phyloP scores from a whole-genome alignment of 2,797 vertebrate genomes.

The Macropodus opercularis region DNA sequence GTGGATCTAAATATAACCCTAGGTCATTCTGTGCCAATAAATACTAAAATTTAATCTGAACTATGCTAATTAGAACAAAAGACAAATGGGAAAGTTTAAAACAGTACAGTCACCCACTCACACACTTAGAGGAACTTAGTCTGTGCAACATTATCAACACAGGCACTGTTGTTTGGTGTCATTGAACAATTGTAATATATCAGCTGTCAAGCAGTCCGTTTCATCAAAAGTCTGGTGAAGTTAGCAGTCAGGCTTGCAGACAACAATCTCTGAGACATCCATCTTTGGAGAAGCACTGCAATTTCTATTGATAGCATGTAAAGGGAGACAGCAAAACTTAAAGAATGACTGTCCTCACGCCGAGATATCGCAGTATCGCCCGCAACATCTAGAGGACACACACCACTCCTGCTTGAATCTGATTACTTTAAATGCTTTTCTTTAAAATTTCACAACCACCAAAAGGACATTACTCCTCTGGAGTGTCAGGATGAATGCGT shows the following conservation, averaged over 20 bases:
- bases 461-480: constrained; percentile 77
- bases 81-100: constrained; percentile 14
- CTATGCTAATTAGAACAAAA: background rate
- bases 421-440: constrained; percentile 77
- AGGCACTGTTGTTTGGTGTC: constrained; percentile 58
- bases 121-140: constrained; percentile 28
- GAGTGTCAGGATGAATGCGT: constrained; percentile 76
- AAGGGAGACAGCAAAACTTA: constrained; percentile 75
- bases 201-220: constrained; percentile 65
- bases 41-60: background rate
- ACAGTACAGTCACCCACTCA: constrained; percentile 6
- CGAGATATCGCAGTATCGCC: constrained; percentile 71
- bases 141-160: constrained; percentile 58
- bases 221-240: constrained; percentile 72
- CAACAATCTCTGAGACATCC: constrained; percentile 78
- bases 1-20: background rate
- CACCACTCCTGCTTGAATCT: constrained; percentile 71
- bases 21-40: background rate
- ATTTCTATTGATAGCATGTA: constrained; percentile 78
- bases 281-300: constrained; percentile 74
- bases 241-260: constrained; percentile 65
- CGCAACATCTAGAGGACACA: constrained; percentile 84
- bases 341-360: constrained; percentile 74
- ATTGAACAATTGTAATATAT: constrained; percentile 75
- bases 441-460: constrained; percentile 79